phyloP scores from a whole-genome alignment of 2,113 vertebrate species.

The Rhinoptilus africanus region DNA sequence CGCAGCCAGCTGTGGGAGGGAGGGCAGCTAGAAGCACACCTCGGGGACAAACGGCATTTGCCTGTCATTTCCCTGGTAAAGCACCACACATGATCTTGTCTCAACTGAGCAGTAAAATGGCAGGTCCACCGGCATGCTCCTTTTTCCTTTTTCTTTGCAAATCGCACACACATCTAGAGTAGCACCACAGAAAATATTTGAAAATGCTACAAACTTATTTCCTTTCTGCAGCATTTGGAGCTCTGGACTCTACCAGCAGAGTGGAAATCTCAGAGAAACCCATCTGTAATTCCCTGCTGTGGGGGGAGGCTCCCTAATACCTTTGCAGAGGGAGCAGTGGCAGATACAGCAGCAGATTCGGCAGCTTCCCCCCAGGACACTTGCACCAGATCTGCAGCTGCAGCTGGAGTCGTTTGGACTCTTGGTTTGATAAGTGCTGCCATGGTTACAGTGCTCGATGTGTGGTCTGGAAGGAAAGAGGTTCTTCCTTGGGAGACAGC shows the following conservation, averaged over 20 bases:
- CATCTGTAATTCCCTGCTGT: neutral
- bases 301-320: neutral
- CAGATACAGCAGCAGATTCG: neutral
- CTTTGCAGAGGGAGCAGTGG: rapidly evolving
- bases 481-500: neutral
- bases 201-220: neutral
- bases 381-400: neutral
- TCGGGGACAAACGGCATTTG: neutral
- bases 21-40: neutral
- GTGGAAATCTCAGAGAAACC: neutral
- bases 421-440: neutral
- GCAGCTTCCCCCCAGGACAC: neutral
- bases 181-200: neutral
- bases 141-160: neutral
- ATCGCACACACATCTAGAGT: neutral
- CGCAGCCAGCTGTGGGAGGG: neutral
- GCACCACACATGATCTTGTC: neutral
- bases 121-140: neutral
- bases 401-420: neutral
- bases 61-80: neutral
- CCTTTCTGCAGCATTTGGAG: neutral
- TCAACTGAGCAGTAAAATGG: neutral
- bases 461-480: constrained; percentile 33
- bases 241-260: neutral
- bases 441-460: neutral